Conservation (phyloP, 2,888 invertebrate species). For the Antheraea assamensis region DNA sequence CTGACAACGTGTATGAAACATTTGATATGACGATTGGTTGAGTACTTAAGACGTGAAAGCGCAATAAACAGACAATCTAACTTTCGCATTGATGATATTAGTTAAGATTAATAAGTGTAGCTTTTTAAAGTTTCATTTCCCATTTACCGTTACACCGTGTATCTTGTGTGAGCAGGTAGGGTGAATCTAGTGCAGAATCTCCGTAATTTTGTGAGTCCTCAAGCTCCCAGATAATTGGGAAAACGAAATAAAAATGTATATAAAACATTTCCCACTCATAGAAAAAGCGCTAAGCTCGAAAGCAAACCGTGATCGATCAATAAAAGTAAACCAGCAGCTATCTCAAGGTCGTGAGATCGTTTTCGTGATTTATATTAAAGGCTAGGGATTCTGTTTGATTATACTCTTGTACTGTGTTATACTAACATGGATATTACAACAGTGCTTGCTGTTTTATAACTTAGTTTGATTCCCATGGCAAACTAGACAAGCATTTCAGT, state of each 20-base stretch:
- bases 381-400: background rate
- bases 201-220: background rate
- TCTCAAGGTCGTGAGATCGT: conserved; percentile 5
- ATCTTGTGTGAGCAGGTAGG: background rate
- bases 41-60: too few relatives aligned
- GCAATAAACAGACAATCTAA: too few relatives aligned
- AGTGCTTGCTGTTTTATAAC: background rate
- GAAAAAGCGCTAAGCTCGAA: background rate
- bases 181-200: background rate
- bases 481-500: background rate
- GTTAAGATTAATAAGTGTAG: background rate
- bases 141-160: background rate
- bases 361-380: background rate
- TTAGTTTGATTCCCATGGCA: background rate
- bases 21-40: too few relatives aligned
- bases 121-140: background rate
- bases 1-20: too few relatives aligned
- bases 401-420: background rate
- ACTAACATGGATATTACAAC: background rate
- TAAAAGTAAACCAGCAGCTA: background rate
- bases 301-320: conserved; percentile 1
- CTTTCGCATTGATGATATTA: background rate
- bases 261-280: background rate
- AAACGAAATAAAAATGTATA: background rate
- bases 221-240: background rate